These are phyloP conservation scores for Glaucomys volans DNA, from an alignment of 2,113 vertebrate genomes.

Conservation along the genomic window DNA sequence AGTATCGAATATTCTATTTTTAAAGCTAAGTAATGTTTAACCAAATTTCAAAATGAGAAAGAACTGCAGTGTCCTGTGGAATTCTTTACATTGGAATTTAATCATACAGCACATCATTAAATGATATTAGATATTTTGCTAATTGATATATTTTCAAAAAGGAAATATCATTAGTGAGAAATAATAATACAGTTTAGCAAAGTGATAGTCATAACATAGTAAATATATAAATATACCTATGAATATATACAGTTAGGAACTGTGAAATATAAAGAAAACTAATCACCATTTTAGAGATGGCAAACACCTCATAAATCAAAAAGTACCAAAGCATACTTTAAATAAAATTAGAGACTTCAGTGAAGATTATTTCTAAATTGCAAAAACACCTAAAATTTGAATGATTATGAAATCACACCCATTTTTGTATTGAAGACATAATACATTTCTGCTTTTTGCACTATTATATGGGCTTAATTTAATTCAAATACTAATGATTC, in stretches of 20 bases:
- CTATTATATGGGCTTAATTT: neutral
- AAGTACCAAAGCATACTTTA: neutral
- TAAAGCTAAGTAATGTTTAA: neutral
- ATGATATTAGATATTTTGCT: constrained; percentile 10
- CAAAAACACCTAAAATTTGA: neutral
- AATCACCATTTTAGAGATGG: neutral
- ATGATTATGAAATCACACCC: neutral
- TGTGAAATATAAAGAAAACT: neutral
- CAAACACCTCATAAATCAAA: neutral
- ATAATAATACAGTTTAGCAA: constrained; percentile 13
- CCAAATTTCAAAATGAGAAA: neutral
- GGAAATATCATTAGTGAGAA: neutral
- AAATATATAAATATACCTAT: neutral
- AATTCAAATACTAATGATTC: neutral
- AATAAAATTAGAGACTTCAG: neutral
- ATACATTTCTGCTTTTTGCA: neutral
- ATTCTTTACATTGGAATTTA: constrained; percentile 9
- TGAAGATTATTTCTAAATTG: neutral
- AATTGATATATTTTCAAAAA: neutral
- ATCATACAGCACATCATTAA: neutral
- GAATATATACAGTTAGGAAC: neutral
- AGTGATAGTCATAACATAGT: neutral
- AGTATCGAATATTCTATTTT: neutral
- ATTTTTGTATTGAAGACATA: neutral
- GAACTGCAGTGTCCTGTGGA: neutral